Base-by-base conservation (phyloP, 2,113 vertebrate species). In the Butorides virescens region DNA sequence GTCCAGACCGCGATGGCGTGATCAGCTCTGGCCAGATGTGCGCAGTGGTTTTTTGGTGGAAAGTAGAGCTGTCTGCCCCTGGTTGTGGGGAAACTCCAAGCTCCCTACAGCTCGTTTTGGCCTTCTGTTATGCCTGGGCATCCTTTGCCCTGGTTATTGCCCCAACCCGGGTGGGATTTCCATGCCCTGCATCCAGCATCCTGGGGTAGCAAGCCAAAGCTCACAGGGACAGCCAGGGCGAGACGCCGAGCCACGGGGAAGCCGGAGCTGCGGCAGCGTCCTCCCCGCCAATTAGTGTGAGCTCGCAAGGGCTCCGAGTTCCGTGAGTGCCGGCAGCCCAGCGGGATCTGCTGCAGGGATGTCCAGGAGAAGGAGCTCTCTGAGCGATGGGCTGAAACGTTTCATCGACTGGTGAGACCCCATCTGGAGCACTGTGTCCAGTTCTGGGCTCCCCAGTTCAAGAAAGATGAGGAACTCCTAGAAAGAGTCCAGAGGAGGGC, bases 191-290 rank as follows among this genome's bases (percentile, higher is more conserved):
- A 65, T 65, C 1, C 25, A 67, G 70, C 44, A 18, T 34, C 73
- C 53, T 25, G 68, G 7, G 0, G 0, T 1, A 17, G 65, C 70
- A n/a, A 62, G 59, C 34, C 34, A 26, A 22, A 46, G 17, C 58
- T 72, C n/a, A 7, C 42, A 21, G 62, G 61, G 47, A n/a, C 56
- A 44, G 59, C 50, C 11, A 1, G 2, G 14, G 34, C 7, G 9
- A 5, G 34, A 22, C 3, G 3, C 26, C 26, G 50, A 67, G 58
- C 49, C 8, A 0, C 4, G 22, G 39, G 25, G 73, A 42, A n/a
- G 46, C 46, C 0, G 0, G 46, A 30, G 22, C 2, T 0, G 7
- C 17, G 63, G 5, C 14, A 5, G 15, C 14, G 6, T 37, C 61
- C 37, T 67, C 32, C 49, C 17, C 23, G 25, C 39, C 36, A 30